These are phyloP conservation scores for Bostrychus sinensis DNA, from an alignment of 2,113 vertebrate genomes.

Conservation along the genomic window DNA sequence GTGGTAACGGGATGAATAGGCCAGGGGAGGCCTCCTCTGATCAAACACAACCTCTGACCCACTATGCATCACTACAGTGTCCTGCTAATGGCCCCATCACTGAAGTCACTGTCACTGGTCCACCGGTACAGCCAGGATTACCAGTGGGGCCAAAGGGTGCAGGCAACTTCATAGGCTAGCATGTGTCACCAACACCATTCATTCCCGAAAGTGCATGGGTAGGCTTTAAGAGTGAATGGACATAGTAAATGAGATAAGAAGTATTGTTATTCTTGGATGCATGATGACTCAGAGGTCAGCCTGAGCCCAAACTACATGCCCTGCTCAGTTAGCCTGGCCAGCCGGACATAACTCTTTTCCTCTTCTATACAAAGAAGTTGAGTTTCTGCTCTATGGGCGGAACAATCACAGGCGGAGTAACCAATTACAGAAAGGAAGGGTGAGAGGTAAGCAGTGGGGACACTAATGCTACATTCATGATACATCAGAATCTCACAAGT, in stretches of 20 bases:
- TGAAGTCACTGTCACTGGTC: conserved; percentile 60
- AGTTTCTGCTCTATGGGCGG: no score
- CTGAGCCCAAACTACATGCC: conserved; percentile 43
- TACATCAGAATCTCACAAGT: no score
- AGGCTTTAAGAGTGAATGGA: conserved; percentile 58
- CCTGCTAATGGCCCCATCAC: conserved; percentile 48
- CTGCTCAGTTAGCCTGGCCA: no score
- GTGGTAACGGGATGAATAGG: conserved; percentile 54
- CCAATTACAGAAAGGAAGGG: no score
- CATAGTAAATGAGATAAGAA: conserved; percentile 43
- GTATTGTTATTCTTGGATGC: conserved; percentile 45
- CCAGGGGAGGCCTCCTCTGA: conserved; percentile 57
- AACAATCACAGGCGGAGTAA: no score
- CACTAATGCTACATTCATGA: no score
- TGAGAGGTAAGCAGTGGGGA: no score
- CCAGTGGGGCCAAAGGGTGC: conserved; percentile 37
- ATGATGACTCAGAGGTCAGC: conserved; percentile 41
- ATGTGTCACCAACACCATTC: neutral
- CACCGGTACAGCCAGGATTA: conserved; percentile 52
- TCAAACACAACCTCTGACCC: conserved; percentile 74
- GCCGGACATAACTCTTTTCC: no score
- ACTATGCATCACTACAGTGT: conserved; percentile 61
- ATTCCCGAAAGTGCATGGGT: conserved; percentile 21
- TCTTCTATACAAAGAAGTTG: no score
- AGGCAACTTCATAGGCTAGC: conserved; percentile 29